phyloP scores from a whole-genome alignment of 2,888 invertebrate species.

The Actias luna region DNA sequence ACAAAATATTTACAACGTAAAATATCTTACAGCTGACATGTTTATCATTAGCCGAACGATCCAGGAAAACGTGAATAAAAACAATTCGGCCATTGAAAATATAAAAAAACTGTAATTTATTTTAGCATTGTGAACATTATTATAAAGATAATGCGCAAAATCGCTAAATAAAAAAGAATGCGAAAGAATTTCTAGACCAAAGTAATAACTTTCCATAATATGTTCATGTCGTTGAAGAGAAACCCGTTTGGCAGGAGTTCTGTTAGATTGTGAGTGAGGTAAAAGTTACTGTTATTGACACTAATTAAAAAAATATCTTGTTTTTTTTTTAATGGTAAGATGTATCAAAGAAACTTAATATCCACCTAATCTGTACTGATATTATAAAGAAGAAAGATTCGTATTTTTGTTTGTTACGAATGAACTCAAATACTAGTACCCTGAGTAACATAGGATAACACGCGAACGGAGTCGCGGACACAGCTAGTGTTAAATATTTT shows the following conservation, averaged over 20 bases:
- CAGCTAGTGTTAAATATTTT: too few relatives aligned
- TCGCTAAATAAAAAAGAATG: neutral
- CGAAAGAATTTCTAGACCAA: constrained; percentile 24
- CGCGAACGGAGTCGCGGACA: too few relatives aligned
- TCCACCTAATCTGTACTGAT: too few relatives aligned
- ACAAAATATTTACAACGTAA: neutral
- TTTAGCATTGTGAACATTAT: neutral
- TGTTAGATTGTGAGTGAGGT: constrained; percentile 12
- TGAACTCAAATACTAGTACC: too few relatives aligned
- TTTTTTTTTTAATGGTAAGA: too few relatives aligned
- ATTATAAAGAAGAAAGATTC: too few relatives aligned
- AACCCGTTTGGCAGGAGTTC: constrained; percentile 32
- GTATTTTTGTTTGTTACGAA: too few relatives aligned
- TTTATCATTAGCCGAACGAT: neutral
- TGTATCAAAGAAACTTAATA: too few relatives aligned
- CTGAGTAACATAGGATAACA: too few relatives aligned
- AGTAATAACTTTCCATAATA: constrained; percentile 24
- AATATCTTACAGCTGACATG: neutral
- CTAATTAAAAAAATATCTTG: too few relatives aligned
- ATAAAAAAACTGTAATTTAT: neutral
- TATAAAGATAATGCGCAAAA: neutral
- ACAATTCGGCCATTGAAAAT: neutral
- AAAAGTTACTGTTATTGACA: neutral
- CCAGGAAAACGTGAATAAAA: neutral
- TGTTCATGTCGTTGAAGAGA: constrained; percentile 27